Percentiles rank a stretch among this genome's conserved stretches.
Conservation (phyloP, 2,113 vertebrate genomes). For the Puntigrus tetrazona region DNA sequence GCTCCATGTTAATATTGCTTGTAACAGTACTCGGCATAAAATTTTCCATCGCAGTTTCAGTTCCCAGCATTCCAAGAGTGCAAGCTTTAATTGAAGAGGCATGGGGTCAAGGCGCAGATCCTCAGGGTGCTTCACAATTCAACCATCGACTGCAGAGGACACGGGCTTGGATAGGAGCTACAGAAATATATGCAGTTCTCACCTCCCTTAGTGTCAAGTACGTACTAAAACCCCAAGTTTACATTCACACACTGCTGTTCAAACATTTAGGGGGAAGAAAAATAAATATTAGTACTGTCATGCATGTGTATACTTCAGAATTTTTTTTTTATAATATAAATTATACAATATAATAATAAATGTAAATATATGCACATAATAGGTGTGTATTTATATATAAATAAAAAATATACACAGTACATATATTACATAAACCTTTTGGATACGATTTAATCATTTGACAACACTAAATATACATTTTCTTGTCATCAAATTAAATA, state of each 20-base stretch:
- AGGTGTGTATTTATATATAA: too few species aligned
- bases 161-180: constrained; percentile 93
- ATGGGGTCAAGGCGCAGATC: constrained; percentile 91
- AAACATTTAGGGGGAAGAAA: neutral
- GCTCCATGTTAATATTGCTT: neutral
- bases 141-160: constrained; percentile 82
- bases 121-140: constrained; percentile 90
- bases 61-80: constrained; percentile 89
- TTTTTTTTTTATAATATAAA: too few species aligned
- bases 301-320: too few species aligned
- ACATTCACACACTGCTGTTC: neutral
- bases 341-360: too few species aligned
- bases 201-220: constrained; percentile 86
- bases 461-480: too few species aligned
- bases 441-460: too few species aligned
- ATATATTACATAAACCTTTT: too few species aligned
- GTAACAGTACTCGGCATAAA: constrained; percentile 61
- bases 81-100: constrained; percentile 90
- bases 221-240: constrained; percentile 31
- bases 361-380: too few species aligned
- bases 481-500: neutral
- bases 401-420: too few species aligned
- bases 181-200: constrained; percentile 90
- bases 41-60: constrained; percentile 45
- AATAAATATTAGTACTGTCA: too few species aligned